Base-by-base conservation (phyloP, 1,140 invertebrate genomes). In the Polypedilum vanderplanki region DNA sequence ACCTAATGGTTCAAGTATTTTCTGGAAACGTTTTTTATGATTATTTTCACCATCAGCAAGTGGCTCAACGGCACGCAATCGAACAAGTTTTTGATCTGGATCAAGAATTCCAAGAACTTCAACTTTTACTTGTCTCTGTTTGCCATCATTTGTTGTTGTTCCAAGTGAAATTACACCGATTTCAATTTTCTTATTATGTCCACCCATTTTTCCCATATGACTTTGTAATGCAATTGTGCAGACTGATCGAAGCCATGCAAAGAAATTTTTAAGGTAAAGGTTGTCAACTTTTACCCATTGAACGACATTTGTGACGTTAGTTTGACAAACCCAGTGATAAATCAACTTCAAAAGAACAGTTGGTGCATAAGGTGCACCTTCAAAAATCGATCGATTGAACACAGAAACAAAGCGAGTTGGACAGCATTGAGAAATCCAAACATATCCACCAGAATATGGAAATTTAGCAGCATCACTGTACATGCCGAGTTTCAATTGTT, bases 321-420 rank as follows among this genome's bases (percentile, higher is more conserved):
- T 95, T 79, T 95, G 93, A 79, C 93, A 95, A 0, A 91, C 87
- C 93, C 93, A 96, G 80, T 96, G 93, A 81, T 95, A 96, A 33
- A 96, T 90, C 0, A 95, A 83, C 80, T 95, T 95, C 0, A 95
- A 80, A 4, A 94, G 83, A 12, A 92, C 88, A 15, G 89, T 90
- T 0, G 93, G 93, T 0, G 90, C 88, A 81, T 94, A 90, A 2
- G 90, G 89, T 7, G 91, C 89, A 3, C 90, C 90, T 82, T 95
- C 92, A 78, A 95, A 96, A 46, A 96, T 88, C 0, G 93, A 96
- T 20, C 92, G 91, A 76, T 87, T 89, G 80, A 93, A 96, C 0
- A 95, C 91, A 0, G 93, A 95, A 0, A 94, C 88, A 78, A 91
- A 94, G 74, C 89, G 87, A 22, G 90, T 90, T 0, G 91, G 90